phyloP scores from a whole-genome alignment of 23 tunicate species.

The Ascidia mentula region DNA sequence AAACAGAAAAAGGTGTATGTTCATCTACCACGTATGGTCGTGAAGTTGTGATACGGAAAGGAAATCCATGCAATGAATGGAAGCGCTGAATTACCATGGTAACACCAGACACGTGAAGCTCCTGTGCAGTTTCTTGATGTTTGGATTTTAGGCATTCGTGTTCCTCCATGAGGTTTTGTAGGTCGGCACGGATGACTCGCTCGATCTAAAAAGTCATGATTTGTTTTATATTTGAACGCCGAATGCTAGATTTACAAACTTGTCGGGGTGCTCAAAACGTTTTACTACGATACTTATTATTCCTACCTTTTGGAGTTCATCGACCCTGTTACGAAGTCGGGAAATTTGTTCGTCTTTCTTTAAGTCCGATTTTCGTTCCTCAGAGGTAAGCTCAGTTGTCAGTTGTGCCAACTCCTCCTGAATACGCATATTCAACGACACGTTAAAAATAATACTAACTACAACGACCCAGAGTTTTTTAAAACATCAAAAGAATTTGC shows the following conservation, averaged over 20 bases:
- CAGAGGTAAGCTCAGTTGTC: constrained; percentile 11
- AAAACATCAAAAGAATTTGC: too few species aligned
- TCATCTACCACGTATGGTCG: background rate
- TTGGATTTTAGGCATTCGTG: background rate
- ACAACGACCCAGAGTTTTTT: background rate
- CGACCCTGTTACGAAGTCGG: background rate
- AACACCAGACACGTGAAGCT: background rate
- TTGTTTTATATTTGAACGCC: too few species aligned
- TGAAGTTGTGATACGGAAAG: constrained; percentile 6
- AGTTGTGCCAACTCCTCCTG: background rate
- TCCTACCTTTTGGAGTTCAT: constrained; percentile 15
- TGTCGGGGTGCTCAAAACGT: too few species aligned
- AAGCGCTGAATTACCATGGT: background rate
- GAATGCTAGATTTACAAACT: too few species aligned
- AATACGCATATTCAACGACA: background rate
- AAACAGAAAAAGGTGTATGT: background rate
- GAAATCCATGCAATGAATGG: too few species aligned
- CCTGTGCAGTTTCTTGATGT: constrained; percentile 4
- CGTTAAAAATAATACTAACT: background rate
- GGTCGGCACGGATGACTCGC: background rate
- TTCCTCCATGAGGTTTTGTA: background rate
- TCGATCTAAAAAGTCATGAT: background rate
- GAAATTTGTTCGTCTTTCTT: background rate
- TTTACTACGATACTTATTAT: too few species aligned
- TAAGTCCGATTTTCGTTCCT: background rate